phyloP scores from a whole-genome alignment of 2,797 vertebrate species.

The Sebastes diploproa region DNA sequence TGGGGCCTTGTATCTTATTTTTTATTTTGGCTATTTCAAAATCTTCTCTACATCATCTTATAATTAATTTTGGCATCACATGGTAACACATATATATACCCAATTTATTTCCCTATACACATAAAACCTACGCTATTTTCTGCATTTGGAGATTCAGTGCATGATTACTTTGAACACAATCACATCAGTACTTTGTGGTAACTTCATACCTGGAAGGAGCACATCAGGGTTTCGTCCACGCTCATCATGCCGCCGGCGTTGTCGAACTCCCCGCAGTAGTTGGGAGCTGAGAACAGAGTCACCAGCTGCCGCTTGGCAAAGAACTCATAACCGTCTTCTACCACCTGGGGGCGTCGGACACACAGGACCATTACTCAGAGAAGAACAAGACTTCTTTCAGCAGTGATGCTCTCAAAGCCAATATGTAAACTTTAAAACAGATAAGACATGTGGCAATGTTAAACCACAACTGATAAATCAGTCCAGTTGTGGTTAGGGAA shows the following conservation, averaged over 20 bases:
- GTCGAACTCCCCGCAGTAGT: conserved; percentile 97
- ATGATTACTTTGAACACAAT: background rate
- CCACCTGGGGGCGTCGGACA: conserved; percentile 84
- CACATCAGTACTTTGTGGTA: no score
- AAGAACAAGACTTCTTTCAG: background rate
- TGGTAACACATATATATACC: no score
- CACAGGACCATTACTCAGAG: background rate
- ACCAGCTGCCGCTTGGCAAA: conserved; percentile 96
- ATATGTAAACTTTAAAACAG: background rate
- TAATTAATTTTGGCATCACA: no score
- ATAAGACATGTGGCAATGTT: background rate
- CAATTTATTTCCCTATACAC: no score
- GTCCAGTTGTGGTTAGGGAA: background rate
- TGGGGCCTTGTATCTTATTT: background rate
- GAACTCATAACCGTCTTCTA: conserved; percentile 95
- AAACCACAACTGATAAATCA: background rate
- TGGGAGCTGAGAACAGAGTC: conserved; percentile 94
- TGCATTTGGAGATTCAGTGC: background rate
- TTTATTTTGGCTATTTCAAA: background rate
- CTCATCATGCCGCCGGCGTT: conserved; percentile 98
- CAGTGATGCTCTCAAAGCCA: background rate
- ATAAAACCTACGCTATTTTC: no score
- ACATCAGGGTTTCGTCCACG: conserved; percentile 96
- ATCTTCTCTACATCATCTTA: no score
- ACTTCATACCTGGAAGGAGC: conserved; percentile 90